Base-by-base conservation (phyloP, 2,113 vertebrate genomes). In the Indicator indicator region DNA sequence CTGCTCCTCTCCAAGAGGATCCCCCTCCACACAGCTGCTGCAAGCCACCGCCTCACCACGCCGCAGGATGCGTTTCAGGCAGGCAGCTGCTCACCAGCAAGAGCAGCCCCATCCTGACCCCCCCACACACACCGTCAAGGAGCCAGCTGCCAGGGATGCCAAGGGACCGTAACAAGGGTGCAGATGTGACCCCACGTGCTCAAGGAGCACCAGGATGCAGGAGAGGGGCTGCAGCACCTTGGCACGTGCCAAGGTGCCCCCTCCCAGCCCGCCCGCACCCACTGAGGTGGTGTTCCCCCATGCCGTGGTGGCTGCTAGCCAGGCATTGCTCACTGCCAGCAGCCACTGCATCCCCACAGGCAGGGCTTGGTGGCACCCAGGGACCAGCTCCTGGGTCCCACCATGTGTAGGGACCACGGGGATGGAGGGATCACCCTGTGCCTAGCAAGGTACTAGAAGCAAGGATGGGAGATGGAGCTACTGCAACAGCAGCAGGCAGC, bases 11-110 rank as follows among this genome's bases (percentile, higher is more conserved):
- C 7, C 27, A 11, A 55, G 42, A 70, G 68, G 33, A 72, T 40
- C 80, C 38, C 65, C 32, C 68, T 5, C 5, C 60, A 27, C 28
- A 33, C 36, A 2, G 7, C 73, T 81, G 84, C 87, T 79, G 90
- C 93, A 94, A 89, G 75, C 71, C 48, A 7, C 75, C 54, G n/a
- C 82, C 88, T 73, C 54, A 1, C 68, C 86, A 83, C 54, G 56
- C 93, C 33, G 87, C 89, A 90, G 86, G 87, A 82, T 28, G 79
- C 75, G 24, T 68, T 36, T 69, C 86, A 73, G 76, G n/a, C 88
- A 75, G 79, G 75, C 89, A 59, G 86, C 32, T 2, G 71, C 82
- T 93, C 46, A 0, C 21, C 8, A n/a, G 54, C 40, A 4, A 81
- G 44, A 80, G 59, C 54, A 64, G 18, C 33, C 10, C 21, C 42